phyloP scores from a whole-genome alignment of 2,888 invertebrate species.

The Chrysolina oricalcia region DNA sequence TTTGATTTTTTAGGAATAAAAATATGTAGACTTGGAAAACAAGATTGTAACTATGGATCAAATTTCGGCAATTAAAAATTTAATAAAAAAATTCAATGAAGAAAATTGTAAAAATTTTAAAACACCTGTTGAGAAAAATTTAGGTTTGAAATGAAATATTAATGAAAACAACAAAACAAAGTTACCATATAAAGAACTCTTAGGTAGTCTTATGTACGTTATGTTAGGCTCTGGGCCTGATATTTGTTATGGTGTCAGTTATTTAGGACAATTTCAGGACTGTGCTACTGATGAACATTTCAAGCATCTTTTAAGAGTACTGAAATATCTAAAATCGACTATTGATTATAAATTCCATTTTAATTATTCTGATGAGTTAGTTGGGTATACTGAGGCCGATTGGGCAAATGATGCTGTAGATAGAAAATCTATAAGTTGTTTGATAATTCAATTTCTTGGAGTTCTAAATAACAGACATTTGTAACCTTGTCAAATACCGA shows the following conservation, averaged over 20 bases:
- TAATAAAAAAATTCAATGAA: slow-evolving; percentile 40
- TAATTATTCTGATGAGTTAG: slow-evolving; percentile 14
- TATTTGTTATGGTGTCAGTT: slow-evolving; percentile 15
- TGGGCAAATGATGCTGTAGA: not conserved
- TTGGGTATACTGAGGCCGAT: no score
- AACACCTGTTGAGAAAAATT: slow-evolving; percentile 44
- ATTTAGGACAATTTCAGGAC: slow-evolving; percentile 40
- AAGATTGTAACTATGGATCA: no score
- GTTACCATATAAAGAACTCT: slow-evolving; percentile 44
- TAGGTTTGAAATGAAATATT: slow-evolving; percentile 42
- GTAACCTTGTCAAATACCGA: not conserved
- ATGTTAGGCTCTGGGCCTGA: slow-evolving; percentile 38
- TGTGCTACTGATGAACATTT: slow-evolving; percentile 42
- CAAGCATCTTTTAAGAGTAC: slow-evolving; percentile 43
- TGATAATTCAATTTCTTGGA: not conserved
- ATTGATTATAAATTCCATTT: slow-evolving; percentile 36
- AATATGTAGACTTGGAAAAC: no score
- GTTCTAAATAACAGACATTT: not conserved
- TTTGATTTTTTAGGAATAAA: slow-evolving; percentile 40
- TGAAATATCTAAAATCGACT: slow-evolving; percentile 44
- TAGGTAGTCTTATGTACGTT: slow-evolving; percentile 44
- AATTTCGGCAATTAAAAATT: slow-evolving; percentile 30
- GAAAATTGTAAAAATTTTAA: slow-evolving; percentile 39
- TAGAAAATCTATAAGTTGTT: not conserved
- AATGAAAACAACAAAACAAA: slow-evolving; percentile 34